Evolutionary conservation across 2,113 vertebrate species (phyloP).

Genomic region (Rhadina sibilatrix): DNA sequence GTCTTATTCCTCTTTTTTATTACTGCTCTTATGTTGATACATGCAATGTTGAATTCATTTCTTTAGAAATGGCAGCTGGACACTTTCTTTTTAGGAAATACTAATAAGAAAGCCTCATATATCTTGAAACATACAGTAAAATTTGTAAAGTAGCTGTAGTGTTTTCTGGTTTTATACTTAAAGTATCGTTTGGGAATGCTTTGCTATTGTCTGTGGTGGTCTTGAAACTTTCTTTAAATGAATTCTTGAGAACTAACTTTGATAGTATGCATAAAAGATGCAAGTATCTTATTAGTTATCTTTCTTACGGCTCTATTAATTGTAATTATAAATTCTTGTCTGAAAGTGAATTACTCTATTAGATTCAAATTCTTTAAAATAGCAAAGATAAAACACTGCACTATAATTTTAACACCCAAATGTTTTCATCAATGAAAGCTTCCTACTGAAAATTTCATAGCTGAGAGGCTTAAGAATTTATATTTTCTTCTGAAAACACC

Average conservation of each 20-base stretch:
- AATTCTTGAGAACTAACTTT: not conserved
- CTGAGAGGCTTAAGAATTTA: not conserved
- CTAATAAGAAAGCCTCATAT: not conserved
- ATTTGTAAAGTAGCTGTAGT: not conserved
- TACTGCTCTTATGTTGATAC: not conserved
- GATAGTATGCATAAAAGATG: not conserved
- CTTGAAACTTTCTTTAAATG: not conserved
- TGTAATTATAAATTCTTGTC: not conserved
- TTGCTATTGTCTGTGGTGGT: not conserved
- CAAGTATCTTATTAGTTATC: not conserved
- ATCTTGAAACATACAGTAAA: not conserved
- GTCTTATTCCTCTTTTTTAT: not conserved
- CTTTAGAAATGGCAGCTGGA: not conserved
- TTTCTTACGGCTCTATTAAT: not conserved
- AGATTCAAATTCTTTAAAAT: not conserved
- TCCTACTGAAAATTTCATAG: not conserved
- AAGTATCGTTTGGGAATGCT: not conserved
- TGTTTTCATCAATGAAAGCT: not conserved
- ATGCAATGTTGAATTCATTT: not conserved
- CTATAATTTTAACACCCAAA: not conserved
- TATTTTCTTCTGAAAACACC: not conserved
- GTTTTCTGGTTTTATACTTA: not conserved
- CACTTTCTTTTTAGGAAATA: not conserved
- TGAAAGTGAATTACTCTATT: not conserved
- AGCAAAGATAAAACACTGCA: not conserved